These are phyloP conservation scores for Papilio protenor DNA, from an alignment of 2,888 invertebrate species.

Conservation along the genomic window DNA sequence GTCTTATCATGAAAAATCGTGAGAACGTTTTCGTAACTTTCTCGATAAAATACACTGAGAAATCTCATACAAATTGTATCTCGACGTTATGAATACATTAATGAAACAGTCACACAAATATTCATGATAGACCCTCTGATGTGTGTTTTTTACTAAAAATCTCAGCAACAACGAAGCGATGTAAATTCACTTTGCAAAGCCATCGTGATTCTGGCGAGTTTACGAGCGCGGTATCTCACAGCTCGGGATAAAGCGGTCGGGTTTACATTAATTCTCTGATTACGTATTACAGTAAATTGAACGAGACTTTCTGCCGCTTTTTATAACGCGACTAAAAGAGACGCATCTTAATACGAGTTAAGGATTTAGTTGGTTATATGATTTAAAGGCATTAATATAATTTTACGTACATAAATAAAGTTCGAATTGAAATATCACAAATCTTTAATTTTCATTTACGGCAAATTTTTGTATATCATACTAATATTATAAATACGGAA, in stretches of 20 bases:
- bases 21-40: too few species aligned
- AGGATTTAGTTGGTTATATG: background rate
- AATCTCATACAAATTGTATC: too few species aligned
- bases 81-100: too few species aligned
- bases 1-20: too few species aligned
- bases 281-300: slow-evolving; percentile 51
- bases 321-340: slow-evolving; percentile 7
- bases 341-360: background rate
- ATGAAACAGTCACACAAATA: too few species aligned
- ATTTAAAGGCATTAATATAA: background rate
- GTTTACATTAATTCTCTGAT: slow-evolving; percentile 48
- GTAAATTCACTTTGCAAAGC: slow-evolving; percentile 27
- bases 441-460: background rate
- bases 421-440: background rate
- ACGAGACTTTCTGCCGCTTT: slow-evolving; percentile 41
- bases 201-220: slow-evolving; percentile 19
- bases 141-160: background rate
- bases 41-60: too few species aligned
- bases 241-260: slow-evolving; percentile 34
- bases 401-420: background rate
- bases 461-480: too few species aligned
- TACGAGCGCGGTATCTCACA: slow-evolving; percentile 19
- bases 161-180: background rate
- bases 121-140: background rate
- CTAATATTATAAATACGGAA: too few species aligned